These are phyloP conservation scores for Caenorhabditis afra DNA, from an alignment of 2,888 invertebrate species.

Conservation along the genomic window DNA sequence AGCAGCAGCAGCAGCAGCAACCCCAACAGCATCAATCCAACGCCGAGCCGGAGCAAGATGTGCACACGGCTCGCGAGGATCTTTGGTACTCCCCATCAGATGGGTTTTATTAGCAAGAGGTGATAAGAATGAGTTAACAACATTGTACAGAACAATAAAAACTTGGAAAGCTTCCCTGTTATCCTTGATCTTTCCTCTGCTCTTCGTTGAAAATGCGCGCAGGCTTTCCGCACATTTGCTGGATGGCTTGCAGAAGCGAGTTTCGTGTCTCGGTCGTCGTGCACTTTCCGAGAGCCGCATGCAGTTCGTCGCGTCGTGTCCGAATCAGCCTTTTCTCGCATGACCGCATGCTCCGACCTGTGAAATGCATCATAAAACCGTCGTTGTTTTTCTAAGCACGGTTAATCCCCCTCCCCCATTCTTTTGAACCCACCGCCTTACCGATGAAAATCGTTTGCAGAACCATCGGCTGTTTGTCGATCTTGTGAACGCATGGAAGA, in stretches of 20 bases:
- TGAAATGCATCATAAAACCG: constrained; percentile 1
- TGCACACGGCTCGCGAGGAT: constrained; percentile 31
- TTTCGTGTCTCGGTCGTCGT: constrained; percentile 28
- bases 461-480: constrained; percentile 55
- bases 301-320: constrained; percentile 61
- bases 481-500: constrained; percentile 56
- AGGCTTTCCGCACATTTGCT: constrained; percentile 49
- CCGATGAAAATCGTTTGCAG: constrained; percentile 64
- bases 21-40: background rate
- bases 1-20: constrained; percentile 1
- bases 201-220: constrained; percentile 47
- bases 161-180: background rate
- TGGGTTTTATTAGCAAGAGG: background rate
- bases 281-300: constrained; percentile 30
- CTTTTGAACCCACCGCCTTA: constrained; percentile 3
- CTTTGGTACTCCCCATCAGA: constrained; percentile 1
- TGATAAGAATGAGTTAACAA: constrained; percentile 5
- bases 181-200: constrained; percentile 27
- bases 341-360: constrained; percentile 67
- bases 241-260: constrained; percentile 26
- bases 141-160: constrained; percentile 34
- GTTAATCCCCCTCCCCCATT: background rate
- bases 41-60: constrained; percentile 11
- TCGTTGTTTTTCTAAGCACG: background rate
- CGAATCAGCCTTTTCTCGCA: constrained; percentile 64